phyloP scores from a whole-genome alignment of 53 echinoderm and acorn worm genomes.

The Astropecten irregularis region DNA sequence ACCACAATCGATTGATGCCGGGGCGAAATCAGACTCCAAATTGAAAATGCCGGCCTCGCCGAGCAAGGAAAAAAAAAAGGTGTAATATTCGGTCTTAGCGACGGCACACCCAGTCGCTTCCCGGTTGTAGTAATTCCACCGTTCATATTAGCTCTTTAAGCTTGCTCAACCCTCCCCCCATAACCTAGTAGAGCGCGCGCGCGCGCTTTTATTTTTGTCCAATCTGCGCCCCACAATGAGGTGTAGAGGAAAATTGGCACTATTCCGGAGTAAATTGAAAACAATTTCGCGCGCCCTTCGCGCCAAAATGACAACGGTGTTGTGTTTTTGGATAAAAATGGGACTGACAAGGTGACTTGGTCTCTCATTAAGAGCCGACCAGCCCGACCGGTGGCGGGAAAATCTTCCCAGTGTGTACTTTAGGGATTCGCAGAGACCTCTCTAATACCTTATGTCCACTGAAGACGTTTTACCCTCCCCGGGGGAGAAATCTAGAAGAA shows the following conservation, averaged over 20 bases:
- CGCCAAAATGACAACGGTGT: not conserved
- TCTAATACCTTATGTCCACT: conserved; percentile 10
- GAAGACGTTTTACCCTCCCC: not conserved
- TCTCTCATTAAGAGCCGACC: not conserved
- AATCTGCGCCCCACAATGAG: conserved; percentile 10
- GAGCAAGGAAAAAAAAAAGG: not conserved
- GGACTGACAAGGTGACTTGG: not conserved
- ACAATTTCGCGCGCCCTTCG: conserved; percentile 31
- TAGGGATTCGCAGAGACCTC: not conserved
- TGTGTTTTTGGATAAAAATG: too few relatives aligned
- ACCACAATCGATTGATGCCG: conserved; percentile 42
- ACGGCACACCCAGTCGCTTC: not conserved
- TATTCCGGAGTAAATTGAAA: conserved; percentile 11
- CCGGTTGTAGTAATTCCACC: conserved; percentile 19
- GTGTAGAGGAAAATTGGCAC: conserved; percentile 27
- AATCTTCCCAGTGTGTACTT: not conserved
- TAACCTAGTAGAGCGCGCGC: too few relatives aligned
- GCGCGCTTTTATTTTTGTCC: conserved; percentile 24
- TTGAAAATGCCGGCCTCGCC: conserved; percentile 46
- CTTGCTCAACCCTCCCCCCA: not conserved
- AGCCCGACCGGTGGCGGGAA: too few relatives aligned
- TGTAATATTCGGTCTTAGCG: not conserved
- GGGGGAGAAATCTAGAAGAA: too few relatives aligned
- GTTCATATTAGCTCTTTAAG: conserved; percentile 45
- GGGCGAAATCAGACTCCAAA: conserved; percentile 33